Conservation (phyloP, 2,888 invertebrate genomes). For the Andrena praecox region DNA sequence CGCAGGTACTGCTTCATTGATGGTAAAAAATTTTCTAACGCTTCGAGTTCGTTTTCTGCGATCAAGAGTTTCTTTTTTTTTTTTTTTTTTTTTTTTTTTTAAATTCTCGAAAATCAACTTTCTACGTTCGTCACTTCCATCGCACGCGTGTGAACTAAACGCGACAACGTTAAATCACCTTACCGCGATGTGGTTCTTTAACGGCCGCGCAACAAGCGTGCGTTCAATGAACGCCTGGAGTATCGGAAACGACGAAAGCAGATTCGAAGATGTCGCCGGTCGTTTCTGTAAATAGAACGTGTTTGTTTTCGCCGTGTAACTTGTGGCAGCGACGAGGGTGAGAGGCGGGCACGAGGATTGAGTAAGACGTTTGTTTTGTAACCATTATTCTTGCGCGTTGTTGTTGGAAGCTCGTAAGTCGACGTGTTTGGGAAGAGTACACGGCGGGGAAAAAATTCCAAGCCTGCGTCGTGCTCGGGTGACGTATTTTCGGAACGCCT, state of each 20-base stretch:
- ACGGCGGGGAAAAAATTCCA: neutral
- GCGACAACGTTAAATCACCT: neutral
- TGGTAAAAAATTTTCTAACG: neutral
- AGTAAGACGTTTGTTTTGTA: constrained; percentile 15
- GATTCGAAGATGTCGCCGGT: neutral
- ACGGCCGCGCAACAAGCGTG: neutral
- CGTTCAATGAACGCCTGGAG: neutral
- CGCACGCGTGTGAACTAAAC: neutral
- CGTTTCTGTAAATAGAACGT: constrained; percentile 30
- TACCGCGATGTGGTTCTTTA: neutral
- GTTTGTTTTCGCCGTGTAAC: constrained; percentile 14
- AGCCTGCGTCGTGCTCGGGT: neutral
- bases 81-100: neutral
- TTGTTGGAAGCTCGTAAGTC: constrained; percentile 10
- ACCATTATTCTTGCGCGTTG: constrained; percentile 1
- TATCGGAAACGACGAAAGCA: neutral
- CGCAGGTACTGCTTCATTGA: no score
- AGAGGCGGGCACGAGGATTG: constrained; percentile 1
- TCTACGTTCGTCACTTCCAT: neutral
- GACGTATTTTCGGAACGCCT: neutral
- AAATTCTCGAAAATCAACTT: constrained; percentile 3
- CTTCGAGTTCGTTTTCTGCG: neutral
- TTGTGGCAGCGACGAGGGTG: neutral
- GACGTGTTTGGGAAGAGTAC: neutral
- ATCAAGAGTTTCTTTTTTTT: neutral